phyloP scores from a whole-genome alignment of 2,888 invertebrate genomes.

The Oasisia sp. region DNA sequence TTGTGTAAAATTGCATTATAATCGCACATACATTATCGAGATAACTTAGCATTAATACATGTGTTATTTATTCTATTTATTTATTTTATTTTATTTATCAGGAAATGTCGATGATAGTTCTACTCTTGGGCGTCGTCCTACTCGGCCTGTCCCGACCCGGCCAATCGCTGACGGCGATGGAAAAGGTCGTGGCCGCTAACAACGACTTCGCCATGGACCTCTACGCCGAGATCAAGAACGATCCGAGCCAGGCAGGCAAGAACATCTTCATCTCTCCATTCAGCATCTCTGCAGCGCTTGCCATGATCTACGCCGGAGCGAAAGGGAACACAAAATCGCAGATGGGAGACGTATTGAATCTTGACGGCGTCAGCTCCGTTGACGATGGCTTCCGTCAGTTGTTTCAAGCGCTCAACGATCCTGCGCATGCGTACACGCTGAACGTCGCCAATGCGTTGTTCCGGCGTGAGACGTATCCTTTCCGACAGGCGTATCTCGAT shows the following conservation, averaged over 20 bases:
- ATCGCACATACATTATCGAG: too few relatives aligned
- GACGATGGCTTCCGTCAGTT: background rate
- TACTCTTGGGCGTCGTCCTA: background rate
- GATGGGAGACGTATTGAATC: background rate
- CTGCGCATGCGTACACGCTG: background rate
- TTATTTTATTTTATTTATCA: background rate
- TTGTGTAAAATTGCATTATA: too few relatives aligned
- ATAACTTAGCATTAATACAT: too few relatives aligned
- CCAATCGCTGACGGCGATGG: background rate
- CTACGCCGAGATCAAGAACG: background rate
- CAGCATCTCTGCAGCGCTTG: background rate
- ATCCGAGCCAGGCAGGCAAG: background rate
- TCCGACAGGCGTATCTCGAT: background rate
- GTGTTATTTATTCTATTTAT: background rate
- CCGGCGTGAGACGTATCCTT: background rate
- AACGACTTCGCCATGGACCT: constrained; percentile 6
- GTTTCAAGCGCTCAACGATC: background rate
- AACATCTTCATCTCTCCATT: background rate
- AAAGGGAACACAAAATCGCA: background rate
- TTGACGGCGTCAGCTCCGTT: background rate
- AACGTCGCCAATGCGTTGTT: background rate
- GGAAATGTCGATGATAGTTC: background rate
- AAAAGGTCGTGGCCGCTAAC: background rate
- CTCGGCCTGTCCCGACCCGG: background rate
- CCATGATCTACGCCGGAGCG: background rate